Evolutionary conservation across 92 coral and sea anemone genomes (phyloP).

Genomic region (Actinernus sp.): DNA sequence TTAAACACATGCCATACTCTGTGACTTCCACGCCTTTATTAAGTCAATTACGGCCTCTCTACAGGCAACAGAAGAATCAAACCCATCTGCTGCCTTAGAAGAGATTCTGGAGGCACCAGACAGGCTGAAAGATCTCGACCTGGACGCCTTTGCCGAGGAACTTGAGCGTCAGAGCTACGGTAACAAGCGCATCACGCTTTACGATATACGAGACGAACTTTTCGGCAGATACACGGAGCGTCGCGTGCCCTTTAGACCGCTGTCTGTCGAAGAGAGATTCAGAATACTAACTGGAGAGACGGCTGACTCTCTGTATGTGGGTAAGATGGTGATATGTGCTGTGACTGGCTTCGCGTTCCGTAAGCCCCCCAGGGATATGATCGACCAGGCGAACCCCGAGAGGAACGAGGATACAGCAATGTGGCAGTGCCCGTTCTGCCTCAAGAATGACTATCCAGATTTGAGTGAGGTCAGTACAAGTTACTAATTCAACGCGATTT

Average conservation of each 20-base stretch:
- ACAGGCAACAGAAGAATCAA: slow-evolving; percentile 90
- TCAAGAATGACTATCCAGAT: slow-evolving; percentile 80
- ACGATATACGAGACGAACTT: slow-evolving; percentile 97
- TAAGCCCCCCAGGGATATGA: slow-evolving; percentile 88
- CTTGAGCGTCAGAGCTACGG: slow-evolving; percentile 96
- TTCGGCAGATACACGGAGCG: slow-evolving; percentile 95
- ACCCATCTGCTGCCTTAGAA: slow-evolving; percentile 97
- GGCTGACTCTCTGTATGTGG: slow-evolving; percentile 77
- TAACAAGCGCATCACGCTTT: slow-evolving; percentile 89
- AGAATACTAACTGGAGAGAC: slow-evolving; percentile 93
- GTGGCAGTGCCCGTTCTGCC: slow-evolving; percentile 97
- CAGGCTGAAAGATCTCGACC: slow-evolving; percentile 90
- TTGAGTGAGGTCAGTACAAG: slow-evolving; percentile 91
- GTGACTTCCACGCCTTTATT: too few species aligned
- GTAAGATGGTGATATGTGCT: slow-evolving; percentile 85
- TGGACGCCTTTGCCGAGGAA: slow-evolving; percentile 98
- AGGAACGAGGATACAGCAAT: slow-evolving; percentile 82
- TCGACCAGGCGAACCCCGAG: slow-evolving; percentile 94
- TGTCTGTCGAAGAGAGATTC: slow-evolving; percentile 90
- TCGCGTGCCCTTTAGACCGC: slow-evolving; percentile 84
- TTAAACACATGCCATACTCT: too few species aligned
- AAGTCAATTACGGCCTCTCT: not conserved
- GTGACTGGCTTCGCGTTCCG: slow-evolving; percentile 97
- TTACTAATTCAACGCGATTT: too few species aligned
- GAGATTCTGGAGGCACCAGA: slow-evolving; percentile 96